Conservation (phyloP, 2,797 vertebrate genomes). For the Cephalopachus bancanus region DNA sequence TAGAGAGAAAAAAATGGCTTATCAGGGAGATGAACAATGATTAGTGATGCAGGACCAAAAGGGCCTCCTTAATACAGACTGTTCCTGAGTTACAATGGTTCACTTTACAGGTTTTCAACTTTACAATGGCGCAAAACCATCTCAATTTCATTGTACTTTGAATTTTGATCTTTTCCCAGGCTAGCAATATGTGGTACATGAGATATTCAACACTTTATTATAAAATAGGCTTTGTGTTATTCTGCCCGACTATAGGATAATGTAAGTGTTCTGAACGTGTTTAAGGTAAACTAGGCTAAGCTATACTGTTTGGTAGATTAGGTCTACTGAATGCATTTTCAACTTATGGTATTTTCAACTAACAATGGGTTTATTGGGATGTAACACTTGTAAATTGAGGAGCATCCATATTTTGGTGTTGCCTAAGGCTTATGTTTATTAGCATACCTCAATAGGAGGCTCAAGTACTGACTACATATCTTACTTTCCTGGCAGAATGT, state of each 20-base stretch:
- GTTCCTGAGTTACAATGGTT: neutral
- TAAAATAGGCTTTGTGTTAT: neutral
- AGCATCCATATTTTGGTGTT: neutral
- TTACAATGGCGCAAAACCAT: neutral
- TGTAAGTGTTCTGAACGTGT: neutral
- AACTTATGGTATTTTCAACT: neutral
- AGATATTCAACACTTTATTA: neutral
- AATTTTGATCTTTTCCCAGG: neutral
- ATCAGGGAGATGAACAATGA: neutral
- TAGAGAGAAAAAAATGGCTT: neutral
- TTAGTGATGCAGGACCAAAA: neutral
- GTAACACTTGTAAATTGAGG: neutral
- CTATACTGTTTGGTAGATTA: neutral
- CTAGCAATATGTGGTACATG: neutral
- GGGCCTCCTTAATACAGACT: neutral
- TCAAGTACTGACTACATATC: neutral
- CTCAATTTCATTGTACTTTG: neutral
- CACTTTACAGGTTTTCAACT: neutral
- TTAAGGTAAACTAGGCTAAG: neutral
- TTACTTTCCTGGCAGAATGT: conserved; percentile 6
- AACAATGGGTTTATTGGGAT: neutral
- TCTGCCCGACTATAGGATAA: neutral
- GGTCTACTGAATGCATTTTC: neutral
- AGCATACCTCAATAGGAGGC: neutral
- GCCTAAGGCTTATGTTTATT: conserved; percentile 25